Evolutionary conservation across 2,797 vertebrate genomes (phyloP).

Genomic region (Helarctos malayanus): DNA sequence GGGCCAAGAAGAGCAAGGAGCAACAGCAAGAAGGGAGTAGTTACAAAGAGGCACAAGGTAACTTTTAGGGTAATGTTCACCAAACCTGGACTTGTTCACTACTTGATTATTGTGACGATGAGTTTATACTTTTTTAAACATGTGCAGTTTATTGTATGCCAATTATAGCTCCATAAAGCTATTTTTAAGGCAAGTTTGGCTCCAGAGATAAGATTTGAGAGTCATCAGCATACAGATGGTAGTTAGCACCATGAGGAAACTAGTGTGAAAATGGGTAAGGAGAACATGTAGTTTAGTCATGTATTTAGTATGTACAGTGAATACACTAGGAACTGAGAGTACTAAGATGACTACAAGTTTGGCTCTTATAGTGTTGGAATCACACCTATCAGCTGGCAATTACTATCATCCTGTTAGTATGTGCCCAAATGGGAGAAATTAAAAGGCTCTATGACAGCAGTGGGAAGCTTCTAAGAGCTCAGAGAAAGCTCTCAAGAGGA

Average conservation of each 20-base stretch:
- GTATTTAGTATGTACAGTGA: neutral
- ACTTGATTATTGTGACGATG: neutral
- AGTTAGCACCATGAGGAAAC: neutral
- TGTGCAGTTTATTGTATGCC: neutral
- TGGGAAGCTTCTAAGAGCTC: neutral
- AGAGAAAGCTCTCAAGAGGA: neutral
- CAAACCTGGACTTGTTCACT: neutral
- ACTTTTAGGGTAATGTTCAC: neutral
- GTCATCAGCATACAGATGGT: neutral
- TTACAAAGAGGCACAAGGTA: neutral
- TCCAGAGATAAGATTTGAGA: neutral
- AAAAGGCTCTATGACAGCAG: neutral
- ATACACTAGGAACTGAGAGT: neutral
- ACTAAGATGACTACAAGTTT: neutral
- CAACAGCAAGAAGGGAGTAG: neutral
- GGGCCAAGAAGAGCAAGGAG: neutral
- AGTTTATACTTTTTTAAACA: slow-evolving; percentile 6
- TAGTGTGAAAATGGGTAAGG: neutral
- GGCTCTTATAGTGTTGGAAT: neutral
- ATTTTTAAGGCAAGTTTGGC: neutral
- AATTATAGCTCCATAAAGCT: neutral
- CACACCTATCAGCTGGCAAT: neutral
- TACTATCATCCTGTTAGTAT: neutral
- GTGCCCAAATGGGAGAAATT: neutral
- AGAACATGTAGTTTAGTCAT: neutral